phyloP scores from a whole-genome alignment of 2,797 vertebrate species.

The Bovichtus diacanthus region DNA sequence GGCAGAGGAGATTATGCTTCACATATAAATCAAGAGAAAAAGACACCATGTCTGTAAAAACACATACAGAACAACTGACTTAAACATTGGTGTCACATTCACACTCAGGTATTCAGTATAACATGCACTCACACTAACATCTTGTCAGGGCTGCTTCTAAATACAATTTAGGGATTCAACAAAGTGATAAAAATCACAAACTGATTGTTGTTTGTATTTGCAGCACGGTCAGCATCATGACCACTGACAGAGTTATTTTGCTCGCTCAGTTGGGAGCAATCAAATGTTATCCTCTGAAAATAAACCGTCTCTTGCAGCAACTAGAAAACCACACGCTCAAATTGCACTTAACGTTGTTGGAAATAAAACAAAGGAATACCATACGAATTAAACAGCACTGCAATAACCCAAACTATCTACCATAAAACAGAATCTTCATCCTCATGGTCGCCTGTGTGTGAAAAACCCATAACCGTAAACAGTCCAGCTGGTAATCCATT shows the following conservation, averaged over 20 bases:
- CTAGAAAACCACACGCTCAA: conserved; percentile 32
- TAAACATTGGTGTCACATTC: conserved; percentile 30
- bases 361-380: conserved; percentile 51
- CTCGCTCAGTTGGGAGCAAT: conserved; percentile 20
- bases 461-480: conserved; percentile 70
- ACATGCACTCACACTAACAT: conserved; percentile 10
- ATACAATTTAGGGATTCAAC: conserved; percentile 38
- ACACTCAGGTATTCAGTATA: conserved; percentile 27
- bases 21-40: conserved; percentile 13
- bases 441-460: conserved; percentile 54
- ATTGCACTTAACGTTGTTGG: conserved; percentile 37
- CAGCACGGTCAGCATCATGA: conserved; percentile 25
- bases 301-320: conserved; percentile 47
- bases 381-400: conserved; percentile 41
- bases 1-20: conserved; percentile 33
- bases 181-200: conserved; percentile 26
- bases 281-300: conserved; percentile 42
- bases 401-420: conserved; percentile 42
- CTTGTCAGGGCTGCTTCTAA: conserved; percentile 35
- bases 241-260: conserved; percentile 15
- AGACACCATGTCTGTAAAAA: not conserved
- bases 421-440: conserved; percentile 60
- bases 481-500: conserved; percentile 75
- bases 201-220: conserved; percentile 26
- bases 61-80: conserved; percentile 18